These are phyloP conservation scores for Platyrinchus mystaceus DNA, from an alignment of 2,797 vertebrate species.

Conservation along the genomic window DNA sequence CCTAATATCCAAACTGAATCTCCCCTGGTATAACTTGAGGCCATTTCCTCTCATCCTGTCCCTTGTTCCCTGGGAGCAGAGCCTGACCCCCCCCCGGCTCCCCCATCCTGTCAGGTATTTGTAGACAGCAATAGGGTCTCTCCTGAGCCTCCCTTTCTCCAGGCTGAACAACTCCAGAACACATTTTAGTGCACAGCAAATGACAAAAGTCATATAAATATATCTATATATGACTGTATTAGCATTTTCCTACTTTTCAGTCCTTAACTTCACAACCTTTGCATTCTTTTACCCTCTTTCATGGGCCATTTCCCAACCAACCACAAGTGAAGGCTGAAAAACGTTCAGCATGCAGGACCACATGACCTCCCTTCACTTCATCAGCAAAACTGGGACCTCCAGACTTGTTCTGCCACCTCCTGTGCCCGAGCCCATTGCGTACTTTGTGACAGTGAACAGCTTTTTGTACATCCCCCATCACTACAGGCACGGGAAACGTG, in stretches of 20 bases:
- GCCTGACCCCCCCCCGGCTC: accelerated
- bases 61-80: neutral
- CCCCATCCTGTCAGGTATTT: neutral
- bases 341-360: neutral
- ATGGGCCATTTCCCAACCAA: neutral
- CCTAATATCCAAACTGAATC: too few species aligned
- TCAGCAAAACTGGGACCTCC: neutral
- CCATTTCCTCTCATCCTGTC: neutral
- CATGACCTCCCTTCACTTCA: neutral
- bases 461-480: neutral
- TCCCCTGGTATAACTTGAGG: neutral
- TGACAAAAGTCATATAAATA: neutral
- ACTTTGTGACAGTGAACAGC: neutral
- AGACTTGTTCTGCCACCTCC: neutral
- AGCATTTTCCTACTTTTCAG: neutral
- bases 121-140: neutral
- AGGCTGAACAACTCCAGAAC: neutral
- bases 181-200: neutral
- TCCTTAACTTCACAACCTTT: neutral
- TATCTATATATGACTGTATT: accelerated
- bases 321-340: neutral
- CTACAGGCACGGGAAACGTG: neutral
- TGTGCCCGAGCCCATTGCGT: accelerated
- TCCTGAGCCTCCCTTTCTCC: neutral
- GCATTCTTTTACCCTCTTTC: neutral